Conservation (phyloP, 2,797 vertebrate species). For the Anas capensis region DNA sequence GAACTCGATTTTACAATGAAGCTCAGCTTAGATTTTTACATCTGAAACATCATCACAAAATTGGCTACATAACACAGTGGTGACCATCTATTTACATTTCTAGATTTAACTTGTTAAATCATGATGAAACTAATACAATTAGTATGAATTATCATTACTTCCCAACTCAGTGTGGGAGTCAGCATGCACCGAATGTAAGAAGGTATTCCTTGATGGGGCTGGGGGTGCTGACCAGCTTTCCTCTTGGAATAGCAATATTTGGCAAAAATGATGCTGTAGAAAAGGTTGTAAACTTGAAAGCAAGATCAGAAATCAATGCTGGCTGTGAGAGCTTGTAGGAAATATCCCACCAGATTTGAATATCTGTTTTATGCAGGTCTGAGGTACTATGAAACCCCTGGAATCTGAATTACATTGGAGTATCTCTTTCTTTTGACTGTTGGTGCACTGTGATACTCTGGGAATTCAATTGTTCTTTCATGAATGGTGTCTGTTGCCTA, state of each 20-base stretch:
- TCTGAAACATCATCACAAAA: background rate
- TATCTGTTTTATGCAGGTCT: background rate
- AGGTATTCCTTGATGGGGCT: background rate
- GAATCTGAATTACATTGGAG: background rate
- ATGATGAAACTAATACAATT: background rate
- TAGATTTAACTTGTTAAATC: background rate
- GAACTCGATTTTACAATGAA: constrained; percentile 26
- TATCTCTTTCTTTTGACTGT: no score
- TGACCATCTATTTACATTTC: background rate
- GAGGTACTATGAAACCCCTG: background rate
- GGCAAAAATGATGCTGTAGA: background rate
- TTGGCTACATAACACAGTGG: background rate
- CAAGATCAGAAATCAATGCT: background rate
- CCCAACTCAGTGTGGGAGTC: background rate
- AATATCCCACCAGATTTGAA: background rate
- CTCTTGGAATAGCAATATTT: background rate
- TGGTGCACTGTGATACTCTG: background rate
- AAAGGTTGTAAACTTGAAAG: background rate
- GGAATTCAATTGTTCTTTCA: background rate
- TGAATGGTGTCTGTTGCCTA: accelerated
- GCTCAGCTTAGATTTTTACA: background rate
- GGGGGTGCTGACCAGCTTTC: background rate
- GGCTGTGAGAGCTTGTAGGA: background rate
- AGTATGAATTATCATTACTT: background rate
- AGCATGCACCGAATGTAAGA: background rate